Conservation (phyloP, 2,888 invertebrate species). For the Chelonus formosanus region DNA sequence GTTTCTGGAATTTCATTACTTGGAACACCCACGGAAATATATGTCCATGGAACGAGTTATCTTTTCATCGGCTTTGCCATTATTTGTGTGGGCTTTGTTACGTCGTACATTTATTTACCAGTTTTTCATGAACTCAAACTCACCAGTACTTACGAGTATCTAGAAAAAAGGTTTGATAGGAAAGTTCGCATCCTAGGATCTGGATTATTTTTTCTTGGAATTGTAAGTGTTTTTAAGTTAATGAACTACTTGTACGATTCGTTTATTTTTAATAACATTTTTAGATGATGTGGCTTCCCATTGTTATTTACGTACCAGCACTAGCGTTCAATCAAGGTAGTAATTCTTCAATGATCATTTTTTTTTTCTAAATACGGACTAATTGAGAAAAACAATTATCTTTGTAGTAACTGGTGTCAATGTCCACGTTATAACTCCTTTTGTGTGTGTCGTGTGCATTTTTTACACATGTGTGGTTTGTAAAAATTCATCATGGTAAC, state of each 20-base stretch:
- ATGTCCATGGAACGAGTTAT: constrained; percentile 83
- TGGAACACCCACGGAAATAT: constrained; percentile 83
- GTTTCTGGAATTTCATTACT: constrained; percentile 81
- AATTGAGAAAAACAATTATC: constrained; percentile 16
- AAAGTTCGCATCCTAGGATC: constrained; percentile 77
- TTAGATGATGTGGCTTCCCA: constrained; percentile 80
- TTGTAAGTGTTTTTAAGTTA: constrained; percentile 68
- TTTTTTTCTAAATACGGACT: constrained; percentile 29
- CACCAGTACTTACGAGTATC: constrained; percentile 84
- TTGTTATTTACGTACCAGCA: constrained; percentile 81
- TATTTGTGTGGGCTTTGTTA: constrained; percentile 72
- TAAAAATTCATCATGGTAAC: too few species aligned
- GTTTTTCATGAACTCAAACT: constrained; percentile 79
- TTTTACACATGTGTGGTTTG: constrained; percentile 79
- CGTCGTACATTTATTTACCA: constrained; percentile 76
- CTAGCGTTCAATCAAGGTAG: constrained; percentile 84
- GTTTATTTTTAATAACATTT: constrained; percentile 20
- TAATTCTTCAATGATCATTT: constrained; percentile 6
- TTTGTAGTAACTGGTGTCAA: constrained; percentile 83
- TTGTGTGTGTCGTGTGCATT: constrained; percentile 84
- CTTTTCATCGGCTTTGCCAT: constrained; percentile 73
- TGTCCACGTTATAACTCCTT: constrained; percentile 81
- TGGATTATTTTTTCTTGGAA: constrained; percentile 73
- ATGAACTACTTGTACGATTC: too few species aligned
- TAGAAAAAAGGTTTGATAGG: constrained; percentile 76